A percentile compares a stretch with the other conserved stretches of the same genome.
Conservation (phyloP, 2,797 vertebrate species). For the Orestias chungarensis region DNA sequence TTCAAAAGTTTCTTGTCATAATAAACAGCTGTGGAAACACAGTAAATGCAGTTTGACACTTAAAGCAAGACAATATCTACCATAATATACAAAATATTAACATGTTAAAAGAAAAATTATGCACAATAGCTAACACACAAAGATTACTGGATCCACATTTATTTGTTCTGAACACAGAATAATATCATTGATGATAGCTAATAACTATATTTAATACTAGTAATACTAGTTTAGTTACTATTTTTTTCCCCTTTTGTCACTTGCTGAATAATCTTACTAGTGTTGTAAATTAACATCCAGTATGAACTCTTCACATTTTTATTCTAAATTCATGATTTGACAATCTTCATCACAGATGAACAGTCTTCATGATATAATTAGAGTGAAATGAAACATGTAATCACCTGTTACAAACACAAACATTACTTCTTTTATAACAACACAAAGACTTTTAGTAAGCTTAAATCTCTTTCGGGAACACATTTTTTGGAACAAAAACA, state of each 20-base stretch:
- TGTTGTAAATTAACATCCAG: conserved; percentile 26
- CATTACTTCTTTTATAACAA: conserved; percentile 47
- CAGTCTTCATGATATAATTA: conserved; percentile 67
- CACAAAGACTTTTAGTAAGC: conserved; percentile 71
- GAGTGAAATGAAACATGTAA: conserved; percentile 50
- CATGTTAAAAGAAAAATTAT: not conserved
- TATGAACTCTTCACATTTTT: conserved; percentile 59
- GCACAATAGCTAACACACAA: not conserved
- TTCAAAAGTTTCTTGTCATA: not conserved
- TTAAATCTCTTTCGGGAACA: conserved; percentile 61
- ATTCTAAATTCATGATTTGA: conserved; percentile 71
- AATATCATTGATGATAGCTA: no score
- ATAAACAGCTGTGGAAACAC: not conserved
- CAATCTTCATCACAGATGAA: conserved; percentile 72
- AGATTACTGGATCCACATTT: not conserved
- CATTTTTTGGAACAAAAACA: conserved; percentile 68
- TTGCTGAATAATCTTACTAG: not conserved
- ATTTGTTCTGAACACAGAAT: no score
- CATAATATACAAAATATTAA: not conserved
- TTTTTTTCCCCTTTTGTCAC: not conserved
- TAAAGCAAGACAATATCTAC: not conserved
- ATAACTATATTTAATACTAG: not conserved
- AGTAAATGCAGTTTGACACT: not conserved
- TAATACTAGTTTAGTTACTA: not conserved
- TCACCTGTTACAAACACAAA: conserved; percentile 56